These are phyloP conservation scores for Coreius guichenoti DNA, from an alignment of 2,797 vertebrate species.

Conservation along the genomic window DNA sequence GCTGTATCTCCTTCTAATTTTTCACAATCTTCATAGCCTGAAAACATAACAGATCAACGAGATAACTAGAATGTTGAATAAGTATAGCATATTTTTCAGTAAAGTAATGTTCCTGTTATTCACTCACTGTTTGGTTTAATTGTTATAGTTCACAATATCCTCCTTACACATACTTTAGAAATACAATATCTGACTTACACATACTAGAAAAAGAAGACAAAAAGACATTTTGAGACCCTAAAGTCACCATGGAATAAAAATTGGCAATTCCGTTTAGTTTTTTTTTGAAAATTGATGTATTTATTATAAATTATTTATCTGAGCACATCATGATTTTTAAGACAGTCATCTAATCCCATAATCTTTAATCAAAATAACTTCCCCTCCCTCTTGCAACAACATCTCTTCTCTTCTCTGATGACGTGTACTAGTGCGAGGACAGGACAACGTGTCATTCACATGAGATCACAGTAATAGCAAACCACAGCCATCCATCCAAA, in stretches of 20 bases:
- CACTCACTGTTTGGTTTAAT: not conserved
- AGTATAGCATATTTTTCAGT: not conserved
- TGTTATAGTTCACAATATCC: not conserved
- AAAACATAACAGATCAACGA: not conserved
- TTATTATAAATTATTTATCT: not conserved
- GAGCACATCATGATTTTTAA: too few species aligned
- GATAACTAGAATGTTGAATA: not conserved
- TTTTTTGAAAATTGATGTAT: too few species aligned
- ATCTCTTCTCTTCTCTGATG: not conserved
- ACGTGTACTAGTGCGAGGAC: not conserved
- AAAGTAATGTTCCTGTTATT: not conserved
- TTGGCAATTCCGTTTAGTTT: too few species aligned
- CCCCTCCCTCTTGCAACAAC: not conserved
- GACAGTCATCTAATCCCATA: too few species aligned
- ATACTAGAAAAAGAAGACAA: not conserved
- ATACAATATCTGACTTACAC: not conserved
- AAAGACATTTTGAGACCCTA: not conserved
- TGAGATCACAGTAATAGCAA: not conserved
- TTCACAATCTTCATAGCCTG: not conserved
- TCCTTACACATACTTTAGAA: not conserved
- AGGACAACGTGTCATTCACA: not conserved
- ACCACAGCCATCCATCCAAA: not conserved
- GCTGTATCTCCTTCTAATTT: not conserved
- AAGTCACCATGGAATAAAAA: not conserved
- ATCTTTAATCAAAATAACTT: not conserved